These are phyloP conservation scores for Notechis scutatus DNA, from an alignment of 2,113 vertebrate genomes.

Conservation along the genomic window DNA sequence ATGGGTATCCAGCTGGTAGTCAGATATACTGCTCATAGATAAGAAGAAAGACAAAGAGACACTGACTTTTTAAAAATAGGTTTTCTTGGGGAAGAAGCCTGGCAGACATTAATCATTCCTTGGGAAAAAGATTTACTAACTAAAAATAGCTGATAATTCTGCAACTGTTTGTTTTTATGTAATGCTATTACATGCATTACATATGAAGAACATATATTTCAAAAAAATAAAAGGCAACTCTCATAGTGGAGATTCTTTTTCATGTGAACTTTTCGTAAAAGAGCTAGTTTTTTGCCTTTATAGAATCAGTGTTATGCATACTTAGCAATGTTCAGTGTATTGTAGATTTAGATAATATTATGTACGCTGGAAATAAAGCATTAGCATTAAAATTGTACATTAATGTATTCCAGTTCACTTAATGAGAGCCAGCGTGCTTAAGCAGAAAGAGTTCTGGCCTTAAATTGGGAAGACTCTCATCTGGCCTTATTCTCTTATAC, in stretches of 20 bases:
- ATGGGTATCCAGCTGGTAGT: background rate
- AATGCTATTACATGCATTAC: background rate
- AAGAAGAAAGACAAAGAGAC: background rate
- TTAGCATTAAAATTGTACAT: background rate
- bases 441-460: background rate
- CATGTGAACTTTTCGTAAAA: background rate
- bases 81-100: background rate
- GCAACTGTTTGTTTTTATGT: background rate
- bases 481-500: background rate
- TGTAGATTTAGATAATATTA: background rate
- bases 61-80: background rate
- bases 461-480: background rate
- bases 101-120: background rate
- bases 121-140: background rate
- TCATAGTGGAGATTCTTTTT: background rate
- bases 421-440: background rate
- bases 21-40: background rate
- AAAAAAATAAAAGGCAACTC: background rate
- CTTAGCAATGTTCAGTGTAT: background rate
- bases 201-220: background rate
- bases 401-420: background rate
- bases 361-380: background rate
- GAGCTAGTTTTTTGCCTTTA: background rate
- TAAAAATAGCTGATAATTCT: background rate
- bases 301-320: background rate